phyloP scores from a whole-genome alignment of 2,113 vertebrate genomes.

The Sebastes schlegelii region DNA sequence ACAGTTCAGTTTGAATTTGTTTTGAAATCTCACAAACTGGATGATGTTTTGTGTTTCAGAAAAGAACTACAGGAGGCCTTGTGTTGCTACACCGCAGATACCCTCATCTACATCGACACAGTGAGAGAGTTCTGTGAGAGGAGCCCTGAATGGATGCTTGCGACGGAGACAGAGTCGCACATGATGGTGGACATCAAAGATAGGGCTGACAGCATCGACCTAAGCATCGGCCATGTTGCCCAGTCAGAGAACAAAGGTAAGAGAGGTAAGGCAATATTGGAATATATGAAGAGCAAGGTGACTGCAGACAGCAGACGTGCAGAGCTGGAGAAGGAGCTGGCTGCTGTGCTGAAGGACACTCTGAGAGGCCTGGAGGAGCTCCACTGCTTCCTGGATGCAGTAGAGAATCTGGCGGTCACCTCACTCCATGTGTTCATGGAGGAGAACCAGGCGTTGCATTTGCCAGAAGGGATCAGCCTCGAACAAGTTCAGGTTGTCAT shows the following conservation, averaged over 20 bases:
- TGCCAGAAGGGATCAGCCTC: constrained; percentile 46
- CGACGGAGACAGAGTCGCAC: too few species aligned
- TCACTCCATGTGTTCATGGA: constrained; percentile 74
- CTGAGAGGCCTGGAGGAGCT: constrained; percentile 73
- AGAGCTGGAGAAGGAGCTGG: constrained; percentile 68
- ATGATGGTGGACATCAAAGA: constrained; percentile 50
- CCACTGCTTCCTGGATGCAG: constrained; percentile 73
- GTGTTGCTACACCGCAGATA: too few species aligned
- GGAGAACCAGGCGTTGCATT: constrained; percentile 35
- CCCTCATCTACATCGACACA: too few species aligned
- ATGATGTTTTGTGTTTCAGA: too few species aligned
- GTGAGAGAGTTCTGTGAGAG: too few species aligned
- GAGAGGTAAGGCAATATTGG: too few species aligned
- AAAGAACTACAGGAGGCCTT: too few species aligned
- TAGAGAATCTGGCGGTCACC: constrained; percentile 82
- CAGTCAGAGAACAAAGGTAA: constrained; percentile 20
- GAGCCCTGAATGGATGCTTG: too few species aligned
- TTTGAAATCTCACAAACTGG: too few species aligned
- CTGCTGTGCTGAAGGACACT: constrained; percentile 58
- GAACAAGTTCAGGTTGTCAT: constrained; percentile 58
- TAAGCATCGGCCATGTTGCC: constrained; percentile 8
- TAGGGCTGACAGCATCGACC: constrained; percentile 16
- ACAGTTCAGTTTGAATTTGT: too few species aligned
- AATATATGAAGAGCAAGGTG: constrained; percentile 57
- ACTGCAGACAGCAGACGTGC: constrained; percentile 3